Evolutionary conservation across 2,797 vertebrate genomes (phyloP), one percentile per base, ranked within the genome.

Genomic region (Eutrigla gurnardus): DNA sequence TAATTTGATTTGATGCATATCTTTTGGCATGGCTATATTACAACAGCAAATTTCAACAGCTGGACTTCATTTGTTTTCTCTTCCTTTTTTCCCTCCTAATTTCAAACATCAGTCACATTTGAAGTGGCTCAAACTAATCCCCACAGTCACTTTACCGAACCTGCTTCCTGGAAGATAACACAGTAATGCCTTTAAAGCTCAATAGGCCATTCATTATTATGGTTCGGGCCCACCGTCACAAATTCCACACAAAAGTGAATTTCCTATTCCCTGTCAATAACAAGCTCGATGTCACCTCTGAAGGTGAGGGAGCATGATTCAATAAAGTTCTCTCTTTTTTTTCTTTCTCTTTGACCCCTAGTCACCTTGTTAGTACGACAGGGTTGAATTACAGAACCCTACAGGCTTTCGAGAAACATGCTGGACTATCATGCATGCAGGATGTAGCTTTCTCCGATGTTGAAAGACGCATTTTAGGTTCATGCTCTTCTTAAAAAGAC

Each of bases 201-300:
- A 93, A 92, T 89, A 89, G 90, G 93, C 90, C 88, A 91, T 90
- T 88, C 79, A 84, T 92, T 94, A 90, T 94, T 93, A 87, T 93
- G 93, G 90, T 92, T 94, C 87, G 81, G 90, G 91, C 42, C 69
- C 73, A 70, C 79, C 60, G n/a, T 94, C 86, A 86, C 83, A 94
- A 91, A 94, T 94, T 94, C 92, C 92, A 90, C 86, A 91, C 89
- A 90, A 92, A 94, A 92, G 91, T 92, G 88, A 95, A 95, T 96
- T 95, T 95, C 93, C 94, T 93, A 86, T 91, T 92, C 91, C 60
- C 79, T 81, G 85, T 92, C 89, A 84, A 91, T 90, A 93, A 89
- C 86, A 90, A 89, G 85, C 84, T 86, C 46, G 17, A 70, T 80
- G 81, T 91, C 83, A 91, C 86, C 79, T 88, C 80, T 68, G 71